Evolutionary conservation across 2,888 invertebrate species (phyloP), one percentile per base, ranked within the genome.

Genomic region (Tortricodes alternella): DNA sequence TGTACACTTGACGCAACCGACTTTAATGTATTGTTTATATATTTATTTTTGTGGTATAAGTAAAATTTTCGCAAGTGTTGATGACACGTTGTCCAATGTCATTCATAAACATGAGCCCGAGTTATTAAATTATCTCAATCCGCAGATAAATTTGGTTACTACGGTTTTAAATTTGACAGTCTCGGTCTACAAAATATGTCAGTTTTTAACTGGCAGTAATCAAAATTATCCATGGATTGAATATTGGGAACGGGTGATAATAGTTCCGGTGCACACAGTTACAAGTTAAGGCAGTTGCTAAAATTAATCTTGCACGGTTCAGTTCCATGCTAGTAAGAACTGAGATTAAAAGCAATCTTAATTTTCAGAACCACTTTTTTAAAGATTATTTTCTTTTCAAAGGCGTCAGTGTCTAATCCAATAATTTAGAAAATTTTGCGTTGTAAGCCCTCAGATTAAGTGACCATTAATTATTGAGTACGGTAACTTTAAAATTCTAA

Each of bases 1-100:
- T 64, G 63, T 69, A 70, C 66, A 67, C 66, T 65, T 27, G 13
- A 24, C 37, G 59, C 52, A 46, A 56, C 44, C 35, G 65, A 71
- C 64, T 65, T 72, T 68, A 66, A 65, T 65, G n/a, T 59, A 58
- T 43, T 19, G 44, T 37, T 34, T 32, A 44, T 19, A 50, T 56
- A 56, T 50, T 44, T 50, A 38, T 23, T 29, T 29, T 29, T n/a
- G 23, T n/a, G 18, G 21, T 27, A 43, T 37, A 55, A 49, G 43
- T 55, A 48, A 55, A 15, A 41, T 37, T 21, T 43, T 24, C 19
- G 19, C n/a, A 39, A 34, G 29, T 48, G 39, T 34, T 24, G 32
- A 41, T 34, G 49, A 49, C 49, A 35, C 16, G 27, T 49, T n/a
- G 29, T 34, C 46, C 32, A 53, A 4, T 29, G 4, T 5, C 29